Base-by-base conservation (phyloP, 2,888 invertebrate species). In the Cybosia mesomella region DNA sequence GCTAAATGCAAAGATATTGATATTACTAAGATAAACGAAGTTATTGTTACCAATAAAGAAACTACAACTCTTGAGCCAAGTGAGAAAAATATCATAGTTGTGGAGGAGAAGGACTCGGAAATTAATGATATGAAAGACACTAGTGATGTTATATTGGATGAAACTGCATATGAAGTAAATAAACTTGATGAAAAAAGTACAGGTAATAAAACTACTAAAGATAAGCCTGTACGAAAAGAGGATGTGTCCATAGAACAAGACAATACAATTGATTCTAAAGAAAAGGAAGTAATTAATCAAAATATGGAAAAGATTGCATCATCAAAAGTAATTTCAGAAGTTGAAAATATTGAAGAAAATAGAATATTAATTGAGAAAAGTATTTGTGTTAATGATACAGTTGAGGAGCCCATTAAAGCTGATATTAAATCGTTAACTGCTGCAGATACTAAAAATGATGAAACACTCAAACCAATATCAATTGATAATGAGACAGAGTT, bases 1-100 rank as follows among this genome's bases (percentile, higher is more conserved):
- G 67, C 71, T 65, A 80, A 79, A 71, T 58, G 67, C 67, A 82
- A 80, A 76, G 74, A 79, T 59, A 10, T 61, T n/a, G 68, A 59
- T 60, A 80, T 72, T 43, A 73, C 61, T 73, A 80, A 72, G 69
- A 22, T 22, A 28, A 70, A 66, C 59, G 74, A 75, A 11, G 60
- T 54, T 36, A 2, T 13, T 18, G 67, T 57, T 69, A 68, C 68
- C 57, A 77, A 74, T 36, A 81, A 73, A 68, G 71, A 74, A 15
- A 67, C 63, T 21, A 58, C 68, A 11, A 57, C 63, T 70, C 62
- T 68, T 66, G 68, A 81, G 53, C 15, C 53, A 36, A 59, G 22
- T 70, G 59, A 67, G 10, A 71, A 69, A 62, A 32, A 57, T 58
- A 28, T 43, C 5, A n/a, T 21, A 36, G n/a, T 43, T 21, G 32